Evolutionary conservation across 2,888 invertebrate genomes (phyloP), one percentile per base, ranked within the genome.

Genomic region (Trimorus sp.): DNA sequence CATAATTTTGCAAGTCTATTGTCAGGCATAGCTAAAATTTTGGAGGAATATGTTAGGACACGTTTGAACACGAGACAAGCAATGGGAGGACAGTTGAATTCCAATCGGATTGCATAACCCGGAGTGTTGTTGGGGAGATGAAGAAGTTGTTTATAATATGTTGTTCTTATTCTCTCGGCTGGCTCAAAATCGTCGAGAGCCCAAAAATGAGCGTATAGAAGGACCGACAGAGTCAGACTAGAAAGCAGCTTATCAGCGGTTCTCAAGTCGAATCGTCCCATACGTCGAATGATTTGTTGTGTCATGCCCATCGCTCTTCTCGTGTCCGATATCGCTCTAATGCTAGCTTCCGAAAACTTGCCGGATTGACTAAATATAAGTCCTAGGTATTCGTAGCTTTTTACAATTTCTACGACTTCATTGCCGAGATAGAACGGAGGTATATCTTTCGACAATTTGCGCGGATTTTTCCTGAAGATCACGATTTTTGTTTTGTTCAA

Each of bases 111-210:
- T 26, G 54, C 54, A 36, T 54, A 54, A 11, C 36, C 54, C 8
- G 54, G 54, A 36, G 54, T 54, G 54, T 54, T 54, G 36, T 26
- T 54, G 16, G 54, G 54, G 11, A 54, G 54, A 36, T 8, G 26
- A 11, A 54, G 36, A 5, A 54, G 36, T 8, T 54, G 54, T 54
- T 54, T 54, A 36, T 11, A n/a, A 15, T 26, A 26, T 26, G 26
- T 26, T 26, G 26, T 26, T 26, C 26, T 1, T 26, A 26, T 26
- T 26, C 26, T 26, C 26, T 26, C 26, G 26, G 26, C 26, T 26
- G 26, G 26, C 26, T 26, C 26, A 26, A 26, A 26, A 26, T 26
- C 8, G 1, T 54, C 54, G 36, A 54, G 7, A 54, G 54, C 16
- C 54, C 54, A 54, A 26, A 54, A 9, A 26, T 16, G 54, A 54